Evolutionary conservation across 2,113 vertebrate species (phyloP), one percentile per base, ranked within the genome.

Genomic region (Haemorhous mexicanus): DNA sequence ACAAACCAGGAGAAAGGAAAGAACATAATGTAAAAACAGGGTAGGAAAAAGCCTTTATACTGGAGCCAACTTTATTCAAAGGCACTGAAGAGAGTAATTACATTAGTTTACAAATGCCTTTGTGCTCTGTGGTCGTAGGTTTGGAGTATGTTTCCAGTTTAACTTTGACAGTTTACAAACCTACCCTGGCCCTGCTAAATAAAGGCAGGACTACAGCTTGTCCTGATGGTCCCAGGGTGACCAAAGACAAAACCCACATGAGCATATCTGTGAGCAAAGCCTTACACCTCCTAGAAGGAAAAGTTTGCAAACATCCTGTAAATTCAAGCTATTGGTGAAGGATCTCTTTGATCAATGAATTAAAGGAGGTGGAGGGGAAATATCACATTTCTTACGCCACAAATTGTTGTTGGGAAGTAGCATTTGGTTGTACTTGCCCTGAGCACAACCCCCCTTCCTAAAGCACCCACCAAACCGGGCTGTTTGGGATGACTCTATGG

Each of bases 51-150:
- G 82, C 76, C 92, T 97, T 97, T 97, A 89, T 96, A 95, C 94
- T 87, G 63, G 73, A 94, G 90, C 94, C 93, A 97, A 96, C 68
- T 96, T 87, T 81, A 93, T 94, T 94, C 68, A 89, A 95, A 96
- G 85, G 95, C 96, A 97, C 55, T 69, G 87, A 92, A 83, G 90
- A 95, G 96, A 97, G 97, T 80, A 95, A 96, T 94, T 95, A 80
- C 66, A 69, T 90, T 89, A 90, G 37, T 74, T 93, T 90, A 93
- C 80, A 93, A 95, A 97, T 87, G 90, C 90, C 90, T 96, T 80
- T 83, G 82, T 76, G 50, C 68, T 97, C 84, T 93, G 58, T 56
- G 92, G 89, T 90, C 69, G 85, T 93, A 83, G 61, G 86, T 80
- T 94, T 70, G 77, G 88, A 59, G 74, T 83, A 81, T 82, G 61